These are phyloP conservation scores for Mycteria americana DNA, from an alignment of 2,797 vertebrate genomes.

Conservation along the genomic window DNA sequence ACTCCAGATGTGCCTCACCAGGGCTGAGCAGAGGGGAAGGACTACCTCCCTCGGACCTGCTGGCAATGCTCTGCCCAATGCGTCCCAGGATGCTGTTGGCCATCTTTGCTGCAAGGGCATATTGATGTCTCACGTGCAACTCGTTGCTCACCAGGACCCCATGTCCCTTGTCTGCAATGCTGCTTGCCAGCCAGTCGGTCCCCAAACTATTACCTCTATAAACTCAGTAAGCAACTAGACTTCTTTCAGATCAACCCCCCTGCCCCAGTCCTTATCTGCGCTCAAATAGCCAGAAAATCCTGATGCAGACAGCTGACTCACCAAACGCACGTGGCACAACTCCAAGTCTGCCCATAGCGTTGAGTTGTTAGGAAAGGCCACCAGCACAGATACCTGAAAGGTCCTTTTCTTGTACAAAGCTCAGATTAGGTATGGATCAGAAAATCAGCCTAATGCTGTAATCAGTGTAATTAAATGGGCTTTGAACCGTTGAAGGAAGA, in stretches of 20 bases:
- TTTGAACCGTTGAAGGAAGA: not conserved
- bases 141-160: not conserved
- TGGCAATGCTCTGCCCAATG: not conserved
- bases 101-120: not conserved
- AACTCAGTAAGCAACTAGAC: not conserved
- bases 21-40: not conserved
- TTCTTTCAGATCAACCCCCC: not conserved
- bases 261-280: fast-evolving
- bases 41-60: not conserved
- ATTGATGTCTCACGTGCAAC: not conserved
- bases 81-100: not conserved
- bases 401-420: not conserved
- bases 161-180: fast-evolving
- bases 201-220: not conserved
- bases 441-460: not conserved
- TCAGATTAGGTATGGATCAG: not conserved
- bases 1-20: not conserved
- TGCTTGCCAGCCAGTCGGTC: not conserved
- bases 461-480: not conserved
- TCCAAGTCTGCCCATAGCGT: not conserved
- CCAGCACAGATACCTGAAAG: not conserved
- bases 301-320: not conserved
- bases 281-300: not conserved
- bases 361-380: not conserved
- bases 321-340: fast-evolving